Percentiles rank a stretch among this genome's conserved stretches.
These are phyloP conservation scores for Salticus scenicus DNA, from an alignment of 2,888 invertebrate genomes.

Conservation along the genomic window DNA sequence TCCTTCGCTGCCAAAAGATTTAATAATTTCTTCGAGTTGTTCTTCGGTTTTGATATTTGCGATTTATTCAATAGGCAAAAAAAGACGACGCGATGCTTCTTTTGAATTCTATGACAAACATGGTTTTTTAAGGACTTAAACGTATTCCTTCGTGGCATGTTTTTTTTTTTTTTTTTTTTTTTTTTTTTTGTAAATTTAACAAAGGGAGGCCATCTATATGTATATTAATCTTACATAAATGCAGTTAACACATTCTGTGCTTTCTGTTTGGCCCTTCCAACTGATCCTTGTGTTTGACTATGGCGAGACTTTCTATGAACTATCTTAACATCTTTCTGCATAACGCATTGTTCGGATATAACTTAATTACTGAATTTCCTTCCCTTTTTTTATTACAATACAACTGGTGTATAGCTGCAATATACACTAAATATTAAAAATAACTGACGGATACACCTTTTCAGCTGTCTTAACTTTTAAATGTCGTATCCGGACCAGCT, in stretches of 20 bases:
- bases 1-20: too few species aligned
- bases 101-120: conserved; percentile 40
- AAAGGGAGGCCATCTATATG: conserved; percentile 68
- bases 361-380: conserved; percentile 68
- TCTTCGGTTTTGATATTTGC: conserved; percentile 42
- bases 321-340: too few species aligned
- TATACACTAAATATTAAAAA: conserved; percentile 66
- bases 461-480: conserved; percentile 69
- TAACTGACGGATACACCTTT: conserved; percentile 67
- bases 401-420: too few species aligned
- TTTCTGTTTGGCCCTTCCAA: too few species aligned
- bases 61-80: conserved; percentile 31
- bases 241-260: conserved; percentile 45
- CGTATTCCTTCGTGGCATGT: conserved; percentile 60
- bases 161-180: too few species aligned
- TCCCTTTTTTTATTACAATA: conserved; percentile 70
- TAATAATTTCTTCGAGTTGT: conserved; percentile 28
- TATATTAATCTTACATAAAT: conserved; percentile 56
- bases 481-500: conserved; percentile 70
- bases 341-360: too few species aligned
- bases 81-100: conserved; percentile 28
- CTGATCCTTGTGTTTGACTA: conserved; percentile 15
- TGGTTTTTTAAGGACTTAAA: conserved; percentile 42
- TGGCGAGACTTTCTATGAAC: too few species aligned
- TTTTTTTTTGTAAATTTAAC: too few species aligned